These are phyloP conservation scores for Habrosyne pyritoides DNA, from an alignment of 2,888 invertebrate species.

Conservation along the genomic window DNA sequence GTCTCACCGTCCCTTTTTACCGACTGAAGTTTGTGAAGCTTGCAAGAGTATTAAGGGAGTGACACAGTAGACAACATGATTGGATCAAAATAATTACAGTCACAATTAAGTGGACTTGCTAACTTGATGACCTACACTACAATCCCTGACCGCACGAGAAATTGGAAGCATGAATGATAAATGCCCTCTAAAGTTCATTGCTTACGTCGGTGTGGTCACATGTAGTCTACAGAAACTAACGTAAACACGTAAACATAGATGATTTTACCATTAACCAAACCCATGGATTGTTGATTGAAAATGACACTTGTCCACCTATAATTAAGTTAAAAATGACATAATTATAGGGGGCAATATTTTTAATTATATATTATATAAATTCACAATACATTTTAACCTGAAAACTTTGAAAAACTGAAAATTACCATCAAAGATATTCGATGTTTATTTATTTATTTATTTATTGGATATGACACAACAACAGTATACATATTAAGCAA, in stretches of 20 bases:
- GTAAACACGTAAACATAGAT: slow-evolving; percentile 1
- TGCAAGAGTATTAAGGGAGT: too few species aligned
- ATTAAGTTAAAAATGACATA: not conserved
- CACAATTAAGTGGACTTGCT: not conserved
- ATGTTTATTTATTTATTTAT: too few species aligned
- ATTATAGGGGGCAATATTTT: too few species aligned
- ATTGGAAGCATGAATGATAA: slow-evolving; percentile 27
- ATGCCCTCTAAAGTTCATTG: slow-evolving; percentile 30
- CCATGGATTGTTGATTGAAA: not conserved
- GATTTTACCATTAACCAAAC: not conserved
- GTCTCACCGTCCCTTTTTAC: too few species aligned
- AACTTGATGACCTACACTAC: slow-evolving; percentile 5
- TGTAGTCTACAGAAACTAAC: slow-evolving; percentile 8
- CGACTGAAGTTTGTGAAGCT: too few species aligned
- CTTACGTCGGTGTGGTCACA: slow-evolving; percentile 25
- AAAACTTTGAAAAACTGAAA: too few species aligned
- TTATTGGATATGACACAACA: too few species aligned
- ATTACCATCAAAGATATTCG: too few species aligned
- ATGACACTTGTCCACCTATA: not conserved
- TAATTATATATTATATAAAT: too few species aligned
- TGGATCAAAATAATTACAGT: not conserved
- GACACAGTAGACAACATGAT: not conserved
- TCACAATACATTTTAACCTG: too few species aligned
- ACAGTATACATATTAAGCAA: too few species aligned
- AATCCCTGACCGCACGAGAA: slow-evolving; percentile 10